phyloP scores from a whole-genome alignment of 2,888 invertebrate species.

The Andrena haemorrhoa region DNA sequence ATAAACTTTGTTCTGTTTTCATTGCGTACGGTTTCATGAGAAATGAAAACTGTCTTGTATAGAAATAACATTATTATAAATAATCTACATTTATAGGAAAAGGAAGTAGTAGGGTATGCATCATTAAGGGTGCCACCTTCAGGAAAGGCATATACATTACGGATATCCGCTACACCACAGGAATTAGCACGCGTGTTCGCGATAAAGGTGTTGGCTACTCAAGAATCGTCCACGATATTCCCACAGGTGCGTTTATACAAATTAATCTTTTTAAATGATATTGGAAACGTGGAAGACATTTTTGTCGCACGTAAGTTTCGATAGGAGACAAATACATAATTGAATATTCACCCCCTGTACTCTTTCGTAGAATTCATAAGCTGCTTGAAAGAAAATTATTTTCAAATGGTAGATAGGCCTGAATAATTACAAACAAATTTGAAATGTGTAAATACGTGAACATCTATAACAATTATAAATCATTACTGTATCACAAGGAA shows the following conservation, averaged over 20 bases:
- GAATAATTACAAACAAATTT: too few species aligned
- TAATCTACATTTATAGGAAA: constrained; percentile 72
- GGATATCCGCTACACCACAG: constrained; percentile 79
- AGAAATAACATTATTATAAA: constrained; percentile 12
- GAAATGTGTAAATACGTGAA: too few species aligned
- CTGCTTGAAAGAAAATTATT: neutral
- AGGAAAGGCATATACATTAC: constrained; percentile 82
- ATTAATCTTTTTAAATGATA: neutral
- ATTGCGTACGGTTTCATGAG: constrained; percentile 1
- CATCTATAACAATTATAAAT: too few species aligned
- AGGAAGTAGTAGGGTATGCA: constrained; percentile 79
- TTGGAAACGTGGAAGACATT: constrained; percentile 3
- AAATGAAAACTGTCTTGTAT: constrained; percentile 1
- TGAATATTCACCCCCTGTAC: neutral
- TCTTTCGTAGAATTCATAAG: neutral
- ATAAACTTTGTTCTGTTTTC: neutral
- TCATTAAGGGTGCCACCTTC: constrained; percentile 79
- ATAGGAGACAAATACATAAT: too few species aligned
- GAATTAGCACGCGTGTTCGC: constrained; percentile 79
- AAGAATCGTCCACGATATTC: constrained; percentile 75
- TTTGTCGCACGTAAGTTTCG: neutral
- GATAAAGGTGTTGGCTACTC: constrained; percentile 81
- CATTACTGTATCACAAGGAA: too few species aligned
- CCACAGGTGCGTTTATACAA: constrained; percentile 74
- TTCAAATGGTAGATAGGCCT: too few species aligned